Evolutionary conservation across 1,140 invertebrate species (phyloP).

Genomic region (Sycophaga agraensis): DNA sequence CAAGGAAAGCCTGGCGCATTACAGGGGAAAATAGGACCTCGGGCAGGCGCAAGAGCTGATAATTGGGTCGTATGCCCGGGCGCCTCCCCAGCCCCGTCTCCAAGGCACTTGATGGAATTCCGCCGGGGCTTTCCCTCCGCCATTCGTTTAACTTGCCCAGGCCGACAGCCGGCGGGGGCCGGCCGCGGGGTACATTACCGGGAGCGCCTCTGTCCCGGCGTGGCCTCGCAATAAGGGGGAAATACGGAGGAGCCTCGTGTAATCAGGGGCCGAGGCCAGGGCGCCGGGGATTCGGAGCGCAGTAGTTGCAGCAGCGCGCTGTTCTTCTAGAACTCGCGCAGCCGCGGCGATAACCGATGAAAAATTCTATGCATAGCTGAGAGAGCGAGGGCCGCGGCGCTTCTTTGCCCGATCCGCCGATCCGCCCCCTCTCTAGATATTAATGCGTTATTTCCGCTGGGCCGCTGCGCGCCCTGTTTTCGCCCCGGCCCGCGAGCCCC

Average conservation of each 20-base stretch:
- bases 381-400: conserved; percentile 10
- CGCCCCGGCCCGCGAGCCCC: no score
- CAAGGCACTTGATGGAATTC: conserved; percentile 49
- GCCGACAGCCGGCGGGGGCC: no score
- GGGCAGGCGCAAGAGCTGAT: conserved; percentile 38
- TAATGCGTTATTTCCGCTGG: conserved; percentile 24
- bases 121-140: conserved; percentile 6
- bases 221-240: no score
- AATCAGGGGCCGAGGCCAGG: background rate
- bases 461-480: background rate
- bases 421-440: conserved; percentile 23
- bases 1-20: no score
- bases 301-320: conserved; percentile 28
- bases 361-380: conserved; percentile 45
- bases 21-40: conserved; percentile 37
- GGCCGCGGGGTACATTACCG: no score
- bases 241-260: no score
- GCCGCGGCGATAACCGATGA: conserved; percentile 34
- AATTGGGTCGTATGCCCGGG: conserved; percentile 38
- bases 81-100: conserved; percentile 28
- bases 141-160: no score
- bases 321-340: conserved; percentile 35
- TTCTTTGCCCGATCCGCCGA: background rate
- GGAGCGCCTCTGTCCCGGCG: no score
- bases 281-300: conserved; percentile 20